Evolutionary conservation across 2,888 invertebrate genomes (phyloP), one percentile per base, ranked within the genome.

Genomic region (Idaea aversata): DNA sequence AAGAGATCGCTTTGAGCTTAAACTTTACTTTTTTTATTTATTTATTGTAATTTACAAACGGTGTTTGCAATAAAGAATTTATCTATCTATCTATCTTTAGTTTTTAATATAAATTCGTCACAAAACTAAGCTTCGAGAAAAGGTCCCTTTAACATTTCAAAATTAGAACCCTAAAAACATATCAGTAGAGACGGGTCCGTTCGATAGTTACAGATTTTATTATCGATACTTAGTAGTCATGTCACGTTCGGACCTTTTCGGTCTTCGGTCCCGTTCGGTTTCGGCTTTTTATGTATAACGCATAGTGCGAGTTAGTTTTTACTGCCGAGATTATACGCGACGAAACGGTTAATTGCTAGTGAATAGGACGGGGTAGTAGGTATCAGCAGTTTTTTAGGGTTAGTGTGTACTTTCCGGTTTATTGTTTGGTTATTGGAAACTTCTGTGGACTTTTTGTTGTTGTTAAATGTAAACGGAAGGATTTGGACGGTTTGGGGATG

Each of bases 321-420:
- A 78, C 77, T 75, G 74, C 69, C 59, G 74, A 77, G 77, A 76
- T 78, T 75, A 76, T 73, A 70, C 65, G 68, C 70, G 67, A 65
- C 68, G 71, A 72, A 73, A 68, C 64, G 69, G 73, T 72, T 78
- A 77, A 78, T 77, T 75, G 76, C 67, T 63, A 66, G 63, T 62
- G 62, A 71, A 72, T 69, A 67, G 70, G 65, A 64, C 71, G 61
- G 62, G 69, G 71, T 69, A 67, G 70, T 66, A 64, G 70, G 61
- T 67, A 70, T 74, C 74, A 71, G 70, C 72, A 71, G 68, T 71
- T 72, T 71, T 72, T 74, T 69, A 65, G 71, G 61, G 57, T 65
- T 62, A 65, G 63, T 65, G 61, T 60, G 38, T 66, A 47, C 66
- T 70, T 69, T 47, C 64, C 47, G 65, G 64, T 64, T 67, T 65